A percentile compares a stretch with the other conserved stretches of the same genome.
Evolutionary conservation across 2,113 vertebrate species (phyloP).

Genomic region (Salvator merianae): DNA sequence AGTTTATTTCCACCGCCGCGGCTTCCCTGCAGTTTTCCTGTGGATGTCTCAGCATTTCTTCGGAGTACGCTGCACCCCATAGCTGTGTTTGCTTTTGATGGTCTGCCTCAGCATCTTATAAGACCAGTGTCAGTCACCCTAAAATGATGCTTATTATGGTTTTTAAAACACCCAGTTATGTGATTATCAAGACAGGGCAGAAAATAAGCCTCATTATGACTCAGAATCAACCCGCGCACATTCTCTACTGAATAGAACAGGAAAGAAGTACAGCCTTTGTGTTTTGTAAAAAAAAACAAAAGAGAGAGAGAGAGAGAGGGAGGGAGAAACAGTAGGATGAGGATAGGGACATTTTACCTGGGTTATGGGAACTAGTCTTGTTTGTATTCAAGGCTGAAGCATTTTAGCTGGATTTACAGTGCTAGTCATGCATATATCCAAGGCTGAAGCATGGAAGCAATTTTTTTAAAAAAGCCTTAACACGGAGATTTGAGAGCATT

Average conservation of each 20-base stretch:
- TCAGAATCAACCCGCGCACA: neutral
- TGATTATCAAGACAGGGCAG: neutral
- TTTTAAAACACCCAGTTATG: too few relatives aligned
- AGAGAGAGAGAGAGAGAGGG: too few relatives aligned
- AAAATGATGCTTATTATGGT: neutral
- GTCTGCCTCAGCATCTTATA: neutral
- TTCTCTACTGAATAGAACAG: neutral
- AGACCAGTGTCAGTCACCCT: neutral
- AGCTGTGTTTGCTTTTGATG: neutral
- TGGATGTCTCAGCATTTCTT: constrained; percentile 2
- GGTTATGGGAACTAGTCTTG: too few relatives aligned
- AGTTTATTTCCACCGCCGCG: neutral
- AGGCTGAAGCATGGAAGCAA: too few relatives aligned
- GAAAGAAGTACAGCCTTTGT: too few relatives aligned
- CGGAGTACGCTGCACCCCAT: neutral
- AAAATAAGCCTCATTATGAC: neutral
- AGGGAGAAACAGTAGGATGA: too few relatives aligned
- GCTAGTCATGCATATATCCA: too few relatives aligned
- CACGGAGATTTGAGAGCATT: too few relatives aligned
- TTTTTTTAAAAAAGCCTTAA: too few relatives aligned
- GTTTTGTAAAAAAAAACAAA: neutral
- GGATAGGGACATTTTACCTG: too few relatives aligned
- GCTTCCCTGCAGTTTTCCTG: constrained; percentile 3
- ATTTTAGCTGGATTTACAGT: too few relatives aligned
- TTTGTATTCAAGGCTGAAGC: too few relatives aligned